Base-by-base conservation (phyloP, 2,797 vertebrate species). In the Dicrostonyx torquatus region DNA sequence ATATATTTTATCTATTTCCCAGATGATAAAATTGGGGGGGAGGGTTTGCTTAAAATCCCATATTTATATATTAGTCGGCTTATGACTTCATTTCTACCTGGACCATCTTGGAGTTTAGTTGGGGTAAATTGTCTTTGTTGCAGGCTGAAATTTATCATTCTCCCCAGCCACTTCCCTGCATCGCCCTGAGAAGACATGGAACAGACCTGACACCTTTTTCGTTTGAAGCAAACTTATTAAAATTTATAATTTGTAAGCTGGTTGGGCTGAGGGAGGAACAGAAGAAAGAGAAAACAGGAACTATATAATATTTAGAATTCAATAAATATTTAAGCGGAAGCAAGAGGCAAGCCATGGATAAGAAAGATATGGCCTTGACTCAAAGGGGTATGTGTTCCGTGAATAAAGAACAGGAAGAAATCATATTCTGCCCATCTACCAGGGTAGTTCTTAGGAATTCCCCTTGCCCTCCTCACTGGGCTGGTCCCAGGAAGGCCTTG, bases 191-290 rank as follows among this genome's bases (percentile, higher is more conserved):
- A 96, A 95, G 31, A 24, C 72, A 66, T 22, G 50, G 26, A 93
- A 90, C 43, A 85, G 40, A 87, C 83, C 68, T 82, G 72, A 92
- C 26, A 73, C n/a, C 26, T 55, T 94, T 97, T 73, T 87, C 29
- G 9, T 83, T 37, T 95, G 73, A 94, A 93, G 78, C 1, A 40
- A 94, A 70, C 34, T 76, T 94, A 85, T 85, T n/a, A 91, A 91
- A 93, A 77, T 87, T 80, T n/a, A 90, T 86, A 64, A 66, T 88
- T 76, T 90, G 22, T 45, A 85, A 85, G 31, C 62, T 97, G 79
- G 80, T 43, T 91, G 15, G 24, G 37, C 93, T 79, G 60, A 91
- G 2, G 85, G 55, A 89, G 8, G 0, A 68, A 40, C 89, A 48
- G 50, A 53, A 66, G 10, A 43, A 88, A 90, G 78, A 89, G 87